Evolutionary conservation across 2,113 vertebrate genomes (phyloP).

Genomic region (Dolichallabes microphthalmus): DNA sequence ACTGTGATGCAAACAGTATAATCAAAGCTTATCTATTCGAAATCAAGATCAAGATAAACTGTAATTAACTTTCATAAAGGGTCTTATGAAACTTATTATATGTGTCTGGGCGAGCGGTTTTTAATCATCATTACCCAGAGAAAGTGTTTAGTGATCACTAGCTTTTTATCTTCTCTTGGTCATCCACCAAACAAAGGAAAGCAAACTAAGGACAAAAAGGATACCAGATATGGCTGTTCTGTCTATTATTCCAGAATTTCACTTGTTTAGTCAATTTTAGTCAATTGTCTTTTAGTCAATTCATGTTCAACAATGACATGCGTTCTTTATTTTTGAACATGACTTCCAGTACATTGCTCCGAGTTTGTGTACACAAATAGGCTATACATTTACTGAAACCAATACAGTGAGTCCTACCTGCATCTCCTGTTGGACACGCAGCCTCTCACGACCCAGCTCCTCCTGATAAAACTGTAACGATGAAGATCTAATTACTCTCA

Average conservation of each 20-base stretch:
- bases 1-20: neutral
- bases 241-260: neutral
- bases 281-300: too few relatives aligned
- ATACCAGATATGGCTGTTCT: neutral
- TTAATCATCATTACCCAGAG: neutral
- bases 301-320: neutral
- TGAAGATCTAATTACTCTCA: neutral
- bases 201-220: neutral
- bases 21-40: neutral
- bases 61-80: neutral
- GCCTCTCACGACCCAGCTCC: constrained; percentile 73
- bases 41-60: neutral
- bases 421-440: constrained; percentile 77
- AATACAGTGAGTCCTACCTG: constrained; percentile 60
- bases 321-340: neutral
- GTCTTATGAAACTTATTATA: too few relatives aligned
- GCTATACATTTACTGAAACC: neutral
- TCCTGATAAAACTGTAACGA: constrained; percentile 74
- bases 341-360: neutral
- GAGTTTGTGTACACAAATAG: neutral
- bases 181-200: neutral
- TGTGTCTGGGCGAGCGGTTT: neutral
- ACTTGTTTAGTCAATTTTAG: too few relatives aligned
- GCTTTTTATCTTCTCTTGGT: neutral
- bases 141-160: neutral